Conservation (phyloP, 1,140 invertebrate species). For the Drosophila pandora region DNA sequence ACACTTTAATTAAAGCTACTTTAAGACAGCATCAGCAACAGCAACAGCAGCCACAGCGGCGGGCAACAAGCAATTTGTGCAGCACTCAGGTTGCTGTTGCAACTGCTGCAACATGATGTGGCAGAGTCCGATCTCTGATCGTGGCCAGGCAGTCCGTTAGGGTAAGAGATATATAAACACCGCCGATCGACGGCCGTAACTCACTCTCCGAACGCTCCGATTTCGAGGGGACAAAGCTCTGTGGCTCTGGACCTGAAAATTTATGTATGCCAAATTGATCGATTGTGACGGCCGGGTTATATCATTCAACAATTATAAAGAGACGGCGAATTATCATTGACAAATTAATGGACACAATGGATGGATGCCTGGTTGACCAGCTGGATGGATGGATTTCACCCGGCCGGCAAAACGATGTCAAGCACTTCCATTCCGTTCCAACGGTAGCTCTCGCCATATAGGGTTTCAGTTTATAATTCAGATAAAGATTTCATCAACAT, state of each 20-base stretch:
- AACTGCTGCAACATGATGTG: slow-evolving; percentile 30
- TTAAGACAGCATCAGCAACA: slow-evolving; percentile 31
- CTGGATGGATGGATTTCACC: slow-evolving; percentile 40
- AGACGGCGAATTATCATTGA: slow-evolving; percentile 63
- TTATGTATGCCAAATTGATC: slow-evolving; percentile 70
- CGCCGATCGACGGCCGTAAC: slow-evolving; percentile 42
- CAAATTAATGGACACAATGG: slow-evolving; percentile 65
- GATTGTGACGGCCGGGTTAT: slow-evolving; percentile 66
- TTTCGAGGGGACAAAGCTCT: slow-evolving; percentile 7
- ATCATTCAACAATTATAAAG: slow-evolving; percentile 69
- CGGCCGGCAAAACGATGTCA: slow-evolving; percentile 66
- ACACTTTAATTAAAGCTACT: slow-evolving; percentile 75
- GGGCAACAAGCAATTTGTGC: slow-evolving; percentile 42
- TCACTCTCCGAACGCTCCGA: slow-evolving; percentile 36
- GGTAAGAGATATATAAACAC: slow-evolving; percentile 67
- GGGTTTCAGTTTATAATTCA: slow-evolving; percentile 38
- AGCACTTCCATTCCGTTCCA: slow-evolving; percentile 49
- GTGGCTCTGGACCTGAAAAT: slow-evolving; percentile 18
- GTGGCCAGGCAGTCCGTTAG: slow-evolving; percentile 51
- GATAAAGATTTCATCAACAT: slow-evolving; percentile 61
- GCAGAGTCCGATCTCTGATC: slow-evolving; percentile 61
- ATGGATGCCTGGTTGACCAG: slow-evolving; percentile 22
- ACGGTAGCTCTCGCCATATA: slow-evolving; percentile 57
- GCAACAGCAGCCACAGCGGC: slow-evolving; percentile 16
- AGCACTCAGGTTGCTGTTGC: slow-evolving; percentile 26